These are phyloP conservation scores for Menidia menidia DNA, from an alignment of 2,797 vertebrate species.

Conservation along the genomic window DNA sequence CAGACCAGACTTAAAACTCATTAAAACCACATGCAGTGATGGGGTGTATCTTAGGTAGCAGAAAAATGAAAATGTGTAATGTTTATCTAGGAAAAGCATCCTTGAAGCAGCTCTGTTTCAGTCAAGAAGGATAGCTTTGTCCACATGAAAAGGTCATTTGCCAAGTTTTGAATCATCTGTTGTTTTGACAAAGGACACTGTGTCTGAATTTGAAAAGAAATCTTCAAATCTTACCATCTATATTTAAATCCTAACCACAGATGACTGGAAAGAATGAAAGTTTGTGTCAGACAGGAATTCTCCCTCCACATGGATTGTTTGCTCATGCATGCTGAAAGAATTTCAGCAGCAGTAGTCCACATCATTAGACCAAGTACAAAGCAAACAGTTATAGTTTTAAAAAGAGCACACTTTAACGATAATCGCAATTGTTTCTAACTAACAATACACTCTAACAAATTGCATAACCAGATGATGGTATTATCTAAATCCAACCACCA, in stretches of 20 bases:
- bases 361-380: too few relatives aligned
- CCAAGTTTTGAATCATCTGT: not conserved
- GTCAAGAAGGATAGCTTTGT: not conserved
- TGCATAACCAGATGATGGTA: too few relatives aligned
- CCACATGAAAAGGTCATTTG: not conserved
- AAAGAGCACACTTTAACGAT: too few relatives aligned
- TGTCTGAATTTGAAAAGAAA: not conserved
- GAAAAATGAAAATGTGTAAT: not conserved
- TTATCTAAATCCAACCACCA: too few relatives aligned
- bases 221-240: not conserved
- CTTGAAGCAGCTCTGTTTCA: too few relatives aligned
- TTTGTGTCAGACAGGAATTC: not conserved
- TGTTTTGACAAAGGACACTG: not conserved
- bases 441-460: too few relatives aligned
- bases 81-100: too few relatives aligned
- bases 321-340: not conserved
- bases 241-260: not conserved
- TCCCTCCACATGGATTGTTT: not conserved
- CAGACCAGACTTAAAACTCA: not conserved
- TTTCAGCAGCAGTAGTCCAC: too few relatives aligned
- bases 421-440: too few relatives aligned
- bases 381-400: too few relatives aligned
- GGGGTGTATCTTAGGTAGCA: not conserved
- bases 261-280: not conserved
- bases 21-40: slow-evolving; percentile 1